Base-by-base conservation (phyloP, 53 echinoderm and acorn worm species). In the Holothuria scabra region DNA sequence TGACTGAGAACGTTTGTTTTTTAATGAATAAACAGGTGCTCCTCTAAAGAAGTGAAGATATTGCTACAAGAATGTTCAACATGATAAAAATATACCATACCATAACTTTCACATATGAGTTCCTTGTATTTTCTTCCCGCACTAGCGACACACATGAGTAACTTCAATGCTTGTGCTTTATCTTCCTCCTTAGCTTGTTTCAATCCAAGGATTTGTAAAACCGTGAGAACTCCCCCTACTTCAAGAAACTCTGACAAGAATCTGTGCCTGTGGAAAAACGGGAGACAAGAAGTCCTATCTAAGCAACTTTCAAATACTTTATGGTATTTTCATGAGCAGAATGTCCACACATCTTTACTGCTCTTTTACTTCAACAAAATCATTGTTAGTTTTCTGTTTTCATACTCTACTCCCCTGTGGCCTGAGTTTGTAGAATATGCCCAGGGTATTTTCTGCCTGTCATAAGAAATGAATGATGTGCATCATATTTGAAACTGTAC, bases 31-130 rank as follows among this genome's bases (percentile, higher is more conserved):
- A 35, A 35, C 7, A 41, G 10, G 41, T 41, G 41, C 41, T 41
- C 41, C 7, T 0, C 41, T 41, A 41, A 41, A 41, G 41, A 8
- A 41, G 41, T 41, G 41, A 41, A 3, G 41, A 10, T 10, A 4
- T 41, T 41, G 41, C 6, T 41, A n/a, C 0, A 41, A 41, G 41
- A 41, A 41, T 41, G 6, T 8, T 41, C 7, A 41, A 41, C 41
- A 52, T 52, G 18, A 52, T 52, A 52, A 52, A 52, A 8, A 52
- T 14, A 3, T 14, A 52, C 18, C 14, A 52, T 83, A 96, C 96
- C 96, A 81, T 94, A 96, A 34, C 96, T 96, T 80, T 96, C 93
- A 84, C 96, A 96, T 66, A 96, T 96, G 41, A 96, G 88, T 67
- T 96, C 96, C 87, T 96, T 96, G 88, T 93, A 96, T 62, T 96